A percentile compares a stretch with the other conserved stretches of the same genome.
phyloP scores from a whole-genome alignment of 2,888 invertebrate genomes.

The Halictus quadricinctus region DNA sequence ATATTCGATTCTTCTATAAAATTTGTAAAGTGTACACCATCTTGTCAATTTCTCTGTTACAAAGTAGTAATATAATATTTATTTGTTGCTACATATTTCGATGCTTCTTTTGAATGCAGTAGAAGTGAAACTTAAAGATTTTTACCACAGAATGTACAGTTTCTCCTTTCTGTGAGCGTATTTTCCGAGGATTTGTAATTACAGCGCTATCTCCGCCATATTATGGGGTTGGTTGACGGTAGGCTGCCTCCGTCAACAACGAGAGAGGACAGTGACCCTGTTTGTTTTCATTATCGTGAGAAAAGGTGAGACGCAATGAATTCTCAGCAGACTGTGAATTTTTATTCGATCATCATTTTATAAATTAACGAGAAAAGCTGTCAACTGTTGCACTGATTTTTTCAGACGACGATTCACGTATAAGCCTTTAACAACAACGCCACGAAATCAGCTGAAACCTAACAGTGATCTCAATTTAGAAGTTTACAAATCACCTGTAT shows the following conservation, averaged over 20 bases:
- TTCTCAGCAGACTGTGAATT: not conserved
- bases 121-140: not conserved
- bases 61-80: not conserved
- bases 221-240: not conserved
- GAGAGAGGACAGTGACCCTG: not conserved
- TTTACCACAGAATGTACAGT: not conserved
- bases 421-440: no score
- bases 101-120: not conserved
- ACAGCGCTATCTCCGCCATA: not conserved
- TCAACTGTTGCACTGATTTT: not conserved
- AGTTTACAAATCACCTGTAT: no score
- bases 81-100: not conserved
- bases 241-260: not conserved
- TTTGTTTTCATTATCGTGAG: constrained; percentile 5
- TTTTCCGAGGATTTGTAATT: not conserved
- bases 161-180: not conserved
- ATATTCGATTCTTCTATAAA: no score
- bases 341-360: not conserved
- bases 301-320: not conserved
- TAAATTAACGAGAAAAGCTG: not conserved
- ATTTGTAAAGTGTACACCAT: no score
- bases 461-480: no score
- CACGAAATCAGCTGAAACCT: no score
- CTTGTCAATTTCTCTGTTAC: no score
- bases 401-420: no score